A percentile compares a stretch with the other conserved stretches of the same genome.
Evolutionary conservation across 2,797 vertebrate species (phyloP).

Genomic region (Momotus momota): DNA sequence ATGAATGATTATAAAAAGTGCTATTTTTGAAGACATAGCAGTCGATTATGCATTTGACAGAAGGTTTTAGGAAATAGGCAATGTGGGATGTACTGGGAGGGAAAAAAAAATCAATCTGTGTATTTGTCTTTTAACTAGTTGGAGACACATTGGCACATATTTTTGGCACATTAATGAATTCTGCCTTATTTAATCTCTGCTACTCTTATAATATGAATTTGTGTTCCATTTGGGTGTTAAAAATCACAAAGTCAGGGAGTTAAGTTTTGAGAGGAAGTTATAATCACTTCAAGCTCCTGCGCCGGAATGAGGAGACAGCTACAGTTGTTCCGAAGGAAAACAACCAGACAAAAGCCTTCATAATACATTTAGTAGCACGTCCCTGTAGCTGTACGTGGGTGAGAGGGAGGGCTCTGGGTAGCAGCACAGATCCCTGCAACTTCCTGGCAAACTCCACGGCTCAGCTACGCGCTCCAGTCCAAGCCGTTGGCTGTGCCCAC

Average conservation of each 20-base stretch:
- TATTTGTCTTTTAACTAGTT: slow-evolving; percentile 85
- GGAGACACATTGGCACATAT: slow-evolving; percentile 83
- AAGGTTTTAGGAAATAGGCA: slow-evolving; percentile 86
- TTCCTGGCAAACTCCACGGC: not conserved
- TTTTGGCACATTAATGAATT: slow-evolving; percentile 83
- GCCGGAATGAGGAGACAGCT: slow-evolving; percentile 54
- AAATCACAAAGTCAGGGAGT: slow-evolving; percentile 78
- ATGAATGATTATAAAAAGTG: slow-evolving; percentile 76
- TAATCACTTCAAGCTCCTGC: slow-evolving; percentile 63
- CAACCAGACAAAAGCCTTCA: slow-evolving; percentile 26
- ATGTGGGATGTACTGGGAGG: slow-evolving; percentile 84
- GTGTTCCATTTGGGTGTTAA: slow-evolving; percentile 79
- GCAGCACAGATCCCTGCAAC: not conserved
- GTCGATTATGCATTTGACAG: slow-evolving; percentile 85
- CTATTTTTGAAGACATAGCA: slow-evolving; percentile 82
- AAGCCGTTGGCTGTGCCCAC: not conserved
- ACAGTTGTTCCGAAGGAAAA: slow-evolving; percentile 24
- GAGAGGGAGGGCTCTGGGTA: not conserved
- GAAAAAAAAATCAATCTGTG: slow-evolving; percentile 83
- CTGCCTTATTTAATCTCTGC: slow-evolving; percentile 80
- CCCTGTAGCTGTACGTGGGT: not conserved
- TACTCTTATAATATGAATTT: slow-evolving; percentile 81
- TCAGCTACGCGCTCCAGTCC: not conserved
- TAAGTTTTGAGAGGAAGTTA: slow-evolving; percentile 75
- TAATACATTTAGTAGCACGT: not conserved